Base-by-base conservation (phyloP, 2,113 vertebrate genomes). In the Apaloderma vittatum region DNA sequence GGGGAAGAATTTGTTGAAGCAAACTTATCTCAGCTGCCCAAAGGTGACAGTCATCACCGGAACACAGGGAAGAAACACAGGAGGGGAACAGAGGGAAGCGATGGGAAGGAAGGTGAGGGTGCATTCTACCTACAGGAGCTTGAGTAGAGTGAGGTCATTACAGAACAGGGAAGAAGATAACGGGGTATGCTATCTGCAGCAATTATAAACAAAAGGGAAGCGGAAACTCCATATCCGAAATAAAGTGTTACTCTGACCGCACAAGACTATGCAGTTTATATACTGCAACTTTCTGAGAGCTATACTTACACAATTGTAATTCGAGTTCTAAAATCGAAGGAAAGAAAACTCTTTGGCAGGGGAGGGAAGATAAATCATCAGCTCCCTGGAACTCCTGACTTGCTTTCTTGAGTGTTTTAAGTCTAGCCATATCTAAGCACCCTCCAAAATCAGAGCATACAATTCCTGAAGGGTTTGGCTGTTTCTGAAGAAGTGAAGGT, bases 71-170 rank as follows among this genome's bases (percentile, higher is more conserved):
- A 91, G 15, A 1, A 22, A 43, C 12, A 4, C 0, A 19, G 52
- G n/a, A 62, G 3, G 3, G 2, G 17, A 9, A 16, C 23, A 55
- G 37, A 49, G 18, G 37, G 21, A 27, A 11, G 22, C 0, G 3
- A 43, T 37, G 23, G 32, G 20, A 43, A 77, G 30, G 70, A 66
- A 76, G 32, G 23, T 5, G 37, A 37, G 5, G 45, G 37, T 12
- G 16, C 18, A 11, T 32, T 46, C 6, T 68, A 32, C 23, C 17
- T 72, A 23, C 12, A n/a, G 49, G 24, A 51, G 9, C 8, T 21
- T 23, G 3, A 1, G 14, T 7, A 22, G 8, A 79, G 4, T 3
- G 24, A 40, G 34, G 8, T 37, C 32, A 43, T 43, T n/a, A 24
- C 14, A 59, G 6, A 79, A 46, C 12, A 74, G 6, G 11, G 19